Evolutionary conservation across 2,888 invertebrate species (phyloP), one percentile per base, ranked within the genome.

Genomic region (Xestia sexstrigata): DNA sequence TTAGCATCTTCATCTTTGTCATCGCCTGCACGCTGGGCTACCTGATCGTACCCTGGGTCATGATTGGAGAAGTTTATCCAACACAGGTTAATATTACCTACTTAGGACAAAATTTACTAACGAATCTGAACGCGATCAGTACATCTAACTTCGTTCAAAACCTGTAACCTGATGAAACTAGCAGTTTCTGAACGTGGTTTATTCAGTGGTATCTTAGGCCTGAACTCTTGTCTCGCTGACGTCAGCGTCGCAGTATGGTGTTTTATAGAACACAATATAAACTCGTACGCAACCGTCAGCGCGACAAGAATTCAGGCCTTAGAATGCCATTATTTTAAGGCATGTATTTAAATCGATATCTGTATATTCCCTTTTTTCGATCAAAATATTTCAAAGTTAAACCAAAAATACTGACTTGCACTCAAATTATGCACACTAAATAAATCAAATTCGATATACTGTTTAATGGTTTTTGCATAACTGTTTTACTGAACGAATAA

Each of bases 11-110:
- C 89, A 86, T 97, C 15, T 98, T 98, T 92, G 97, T 97, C 11
- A 94, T 97, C 55, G 95, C 97, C 17, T 98, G 98, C 81, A 98
- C 98, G 0, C 92, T 98, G 17, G 98, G 98, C 17, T 98, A 97
- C 88, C 93, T 98, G 70, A 97, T 98, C 62, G 97, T 98, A 30
- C 98, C 98, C 0, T 98, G 98, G 98, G 97, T 98, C 17, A 98
- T 98, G 98, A 98, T 98, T 76, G 98, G 98, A n/a, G 98, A 98
- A 92, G 97, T 98, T 45, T 98, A 98, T 92, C 98, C 98, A 0
- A 97, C 97, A n/a, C 97, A 97, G 96, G 97, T 97, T 67, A 83
- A 26, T 5, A 45, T 45, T 30, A 26, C 0, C 30, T 30, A 30
- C 30, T 30, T 30, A n/a, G n/a, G 15, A 52, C 9, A 9, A 42